Evolutionary conservation across 2,888 invertebrate species (phyloP).

Genomic region (Eremobia ochroleuca): DNA sequence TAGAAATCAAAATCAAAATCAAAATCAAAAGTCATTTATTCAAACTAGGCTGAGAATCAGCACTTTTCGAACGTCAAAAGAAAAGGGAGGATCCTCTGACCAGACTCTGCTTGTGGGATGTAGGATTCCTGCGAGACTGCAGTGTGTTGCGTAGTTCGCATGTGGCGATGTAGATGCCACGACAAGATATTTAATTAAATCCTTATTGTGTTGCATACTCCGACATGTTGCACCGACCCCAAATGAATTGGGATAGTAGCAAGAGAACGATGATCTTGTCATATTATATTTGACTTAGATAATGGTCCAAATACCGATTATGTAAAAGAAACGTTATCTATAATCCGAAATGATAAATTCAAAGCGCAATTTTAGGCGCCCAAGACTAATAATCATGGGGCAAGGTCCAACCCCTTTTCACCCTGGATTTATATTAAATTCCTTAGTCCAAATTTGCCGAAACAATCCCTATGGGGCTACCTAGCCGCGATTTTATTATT

Average conservation of each 20-base stretch:
- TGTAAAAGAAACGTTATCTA: not conserved
- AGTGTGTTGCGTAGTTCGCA: too few species aligned
- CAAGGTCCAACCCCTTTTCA: conserved; percentile 85
- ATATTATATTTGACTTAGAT: not conserved
- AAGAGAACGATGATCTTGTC: not conserved
- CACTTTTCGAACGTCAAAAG: too few species aligned
- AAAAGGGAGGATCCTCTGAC: too few species aligned
- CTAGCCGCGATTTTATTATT: conserved; percentile 84
- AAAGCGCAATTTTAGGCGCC: conserved; percentile 73
- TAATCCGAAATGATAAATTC: not conserved
- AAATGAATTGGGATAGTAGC: not conserved
- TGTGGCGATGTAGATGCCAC: too few species aligned
- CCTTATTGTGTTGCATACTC: not conserved
- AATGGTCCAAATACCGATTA: not conserved
- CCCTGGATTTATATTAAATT: conserved; percentile 90
- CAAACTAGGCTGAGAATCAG: too few species aligned
- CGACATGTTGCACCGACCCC: accelerated
- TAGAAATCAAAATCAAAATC: too few species aligned
- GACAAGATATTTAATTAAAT: not conserved
- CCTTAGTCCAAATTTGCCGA: conserved; percentile 87
- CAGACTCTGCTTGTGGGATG: too few species aligned
- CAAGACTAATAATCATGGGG: conserved; percentile 85
- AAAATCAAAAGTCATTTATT: too few species aligned
- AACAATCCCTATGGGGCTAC: conserved; percentile 83
- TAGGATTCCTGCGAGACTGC: too few species aligned